Conservation (phyloP, 2,888 invertebrate species). For the Melanargia galathea region DNA sequence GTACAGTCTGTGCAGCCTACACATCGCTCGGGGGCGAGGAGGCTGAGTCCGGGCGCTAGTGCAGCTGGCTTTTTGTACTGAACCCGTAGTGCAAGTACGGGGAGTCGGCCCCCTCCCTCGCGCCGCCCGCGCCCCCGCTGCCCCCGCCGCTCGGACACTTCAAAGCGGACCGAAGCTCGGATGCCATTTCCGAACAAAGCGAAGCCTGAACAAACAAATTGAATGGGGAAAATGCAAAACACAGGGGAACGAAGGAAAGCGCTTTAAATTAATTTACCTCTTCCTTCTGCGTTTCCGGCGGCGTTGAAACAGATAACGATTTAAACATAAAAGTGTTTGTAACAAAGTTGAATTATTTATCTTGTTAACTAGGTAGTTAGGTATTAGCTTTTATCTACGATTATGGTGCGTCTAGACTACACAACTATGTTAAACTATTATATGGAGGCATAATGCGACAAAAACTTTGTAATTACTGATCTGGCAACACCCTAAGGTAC, state of each 20-base stretch:
- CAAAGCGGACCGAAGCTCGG: constrained; percentile 86
- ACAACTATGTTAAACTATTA: not conserved
- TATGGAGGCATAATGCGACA: not conserved
- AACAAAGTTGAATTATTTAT: not conserved
- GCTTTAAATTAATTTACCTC: constrained; percentile 65
- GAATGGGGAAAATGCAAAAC: constrained; percentile 40
- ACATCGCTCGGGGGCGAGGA: constrained; percentile 76
- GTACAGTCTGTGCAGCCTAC: constrained; percentile 53
- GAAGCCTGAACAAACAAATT: constrained; percentile 80
- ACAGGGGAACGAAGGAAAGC: constrained; percentile 32
- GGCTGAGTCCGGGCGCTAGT: constrained; percentile 74
- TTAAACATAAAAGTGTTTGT: constrained; percentile 15
- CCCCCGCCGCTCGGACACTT: constrained; percentile 83
- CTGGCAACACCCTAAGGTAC: not conserved
- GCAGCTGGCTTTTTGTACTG: constrained; percentile 78
- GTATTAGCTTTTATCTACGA: constrained; percentile 1
- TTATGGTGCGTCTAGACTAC: not conserved
- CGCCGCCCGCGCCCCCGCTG: constrained; percentile 60
- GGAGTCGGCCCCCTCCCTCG: constrained; percentile 81
- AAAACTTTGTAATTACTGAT: not conserved
- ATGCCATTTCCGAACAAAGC: constrained; percentile 88
- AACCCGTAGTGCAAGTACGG: constrained; percentile 85
- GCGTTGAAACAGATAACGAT: constrained; percentile 39
- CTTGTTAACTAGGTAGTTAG: no score
- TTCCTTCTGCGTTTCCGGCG: constrained; percentile 62